Evolutionary conservation across 2,113 vertebrate genomes (phyloP), one percentile per base, ranked within the genome.

Genomic region (Lichenostomus cassidix): DNA sequence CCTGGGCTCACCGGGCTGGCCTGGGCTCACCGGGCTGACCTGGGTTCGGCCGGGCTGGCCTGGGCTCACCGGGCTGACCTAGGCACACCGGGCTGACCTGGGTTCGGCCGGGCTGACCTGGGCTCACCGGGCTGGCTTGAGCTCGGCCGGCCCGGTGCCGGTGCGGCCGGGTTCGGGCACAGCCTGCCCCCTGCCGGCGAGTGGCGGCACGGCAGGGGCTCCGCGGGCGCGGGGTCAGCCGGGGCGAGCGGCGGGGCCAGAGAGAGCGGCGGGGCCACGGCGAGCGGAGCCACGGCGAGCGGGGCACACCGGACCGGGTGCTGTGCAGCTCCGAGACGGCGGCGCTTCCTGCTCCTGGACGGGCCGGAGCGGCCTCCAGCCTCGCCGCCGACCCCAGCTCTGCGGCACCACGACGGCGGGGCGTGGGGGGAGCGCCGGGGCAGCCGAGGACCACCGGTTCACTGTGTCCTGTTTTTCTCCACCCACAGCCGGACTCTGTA

Each of bases 161-260:
- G 37, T 56, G 37, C 62, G 33, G n/a, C 42, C 44, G 74, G 70
- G 70, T 79, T n/a, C 42, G 59, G 44, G 78, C 35, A 27, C 73
- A 65, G 84, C 58, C 84, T 84, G 91, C 85, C 91, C 91, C 80
- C 91, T 89, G 80, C 91, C 35, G 91, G 91, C 55, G 16, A 3
- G 12, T n/a, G 52, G 90, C 15, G 79, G 82, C 56, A 78, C 39
- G 18, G 56, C 62, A 39, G 21, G 25, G 31, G 69, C 58, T 18
- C 21, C 19, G 31, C 42, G 63, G 78, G 55, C 41, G 47, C 65
- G 20, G 56, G 56, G 60, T 47, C 73, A 49, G 49, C 44, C 44
- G 63, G 76, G 91, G 91, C 55, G 16, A 3, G 12, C 41, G 52
- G 90, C 13, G 78, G 82, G 18, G 55, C 62, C 37, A 16, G 25